Evolutionary conservation across 1,140 invertebrate species (phyloP), one percentile per base, ranked within the genome.

Genomic region (Periplaneta americana): DNA sequence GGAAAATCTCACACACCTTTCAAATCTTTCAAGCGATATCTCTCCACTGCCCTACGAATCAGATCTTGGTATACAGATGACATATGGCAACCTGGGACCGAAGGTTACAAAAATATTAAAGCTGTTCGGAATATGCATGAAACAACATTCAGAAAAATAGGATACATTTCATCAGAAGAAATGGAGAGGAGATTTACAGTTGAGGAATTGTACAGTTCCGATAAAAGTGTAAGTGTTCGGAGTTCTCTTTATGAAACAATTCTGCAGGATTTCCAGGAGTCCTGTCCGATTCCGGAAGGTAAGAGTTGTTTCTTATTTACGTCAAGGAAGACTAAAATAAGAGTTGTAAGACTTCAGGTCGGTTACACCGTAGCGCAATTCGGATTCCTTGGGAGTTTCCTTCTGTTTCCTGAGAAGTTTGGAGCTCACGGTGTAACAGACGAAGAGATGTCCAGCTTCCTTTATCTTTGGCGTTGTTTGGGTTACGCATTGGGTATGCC

Each of bases 401-500:
- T 80, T 33, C 34, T 79, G 22, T 82, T 75, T 32, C 82, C 82
- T 22, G 5, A 28, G 31, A 32, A 34, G 18, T 87, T 89, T 83
- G 90, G 90, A 0, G 84, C 89, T 0, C 75, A 74, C 8, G 75
- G 80, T 0, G 83, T 82, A 1, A 83, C 83, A 28, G 83, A 82
- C 10, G 82, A 84, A 11, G 88, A 90, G 18, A 81, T 91, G 10
- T 87, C 88, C 34, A 87, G 87, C 39, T 88, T 90, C 66, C 84
- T 90, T 15, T 89, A 91, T 82, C 87, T 90, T 78, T 91, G 90
- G 90, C 83, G 88, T 32, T 84, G 87, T 10, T 87, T 91, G 39
- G 90, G 90, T 8, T 87, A 89, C 80, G 75, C 88, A 48, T 83
- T 91, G 28, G 90, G 90, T 10, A 85, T 90, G 11, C 85, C 88